Evolutionary conservation across 2,888 invertebrate genomes (phyloP).

Genomic region (Thymelicus lineola): DNA sequence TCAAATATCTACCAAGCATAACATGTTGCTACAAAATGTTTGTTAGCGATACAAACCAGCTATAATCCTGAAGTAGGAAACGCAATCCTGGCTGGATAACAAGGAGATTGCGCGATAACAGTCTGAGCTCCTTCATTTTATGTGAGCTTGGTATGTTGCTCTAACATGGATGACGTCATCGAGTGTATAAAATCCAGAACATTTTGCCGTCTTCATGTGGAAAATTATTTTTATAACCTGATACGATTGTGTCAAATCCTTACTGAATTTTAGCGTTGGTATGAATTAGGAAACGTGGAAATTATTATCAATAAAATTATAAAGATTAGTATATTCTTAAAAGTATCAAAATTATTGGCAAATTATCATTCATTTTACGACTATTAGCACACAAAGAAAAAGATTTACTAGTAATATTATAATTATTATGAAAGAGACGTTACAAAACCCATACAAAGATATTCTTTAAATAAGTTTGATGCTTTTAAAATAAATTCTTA

Average conservation of each 20-base stretch:
- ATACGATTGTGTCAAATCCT: no score
- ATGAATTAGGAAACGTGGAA: no score
- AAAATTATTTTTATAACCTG: no score
- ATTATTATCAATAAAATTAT: no score
- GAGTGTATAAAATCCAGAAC: not conserved
- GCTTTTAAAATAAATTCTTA: constrained; percentile 1
- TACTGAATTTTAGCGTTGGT: no score
- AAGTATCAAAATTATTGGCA: no score
- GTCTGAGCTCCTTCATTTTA: constrained; percentile 17
- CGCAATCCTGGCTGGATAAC: constrained; percentile 27
- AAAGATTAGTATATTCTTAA: no score
- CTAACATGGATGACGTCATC: constrained; percentile 3
- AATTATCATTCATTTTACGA: no score
- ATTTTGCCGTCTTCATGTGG: not conserved
- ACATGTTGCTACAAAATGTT: constrained; percentile 10
- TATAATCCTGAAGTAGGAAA: constrained; percentile 18
- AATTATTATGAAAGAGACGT: no score
- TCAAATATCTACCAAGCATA: constrained; percentile 6
- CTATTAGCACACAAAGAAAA: no score
- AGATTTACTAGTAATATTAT: no score
- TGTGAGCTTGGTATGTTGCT: constrained; percentile 20
- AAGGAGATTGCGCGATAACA: constrained; percentile 29
- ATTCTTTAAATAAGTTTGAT: not conserved
- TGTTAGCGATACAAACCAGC: constrained; percentile 13
- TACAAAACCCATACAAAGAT: not conserved